These are phyloP conservation scores for Siderastrea radians DNA, from an alignment of 92 coral and sea anemone species.

Conservation along the genomic window DNA sequence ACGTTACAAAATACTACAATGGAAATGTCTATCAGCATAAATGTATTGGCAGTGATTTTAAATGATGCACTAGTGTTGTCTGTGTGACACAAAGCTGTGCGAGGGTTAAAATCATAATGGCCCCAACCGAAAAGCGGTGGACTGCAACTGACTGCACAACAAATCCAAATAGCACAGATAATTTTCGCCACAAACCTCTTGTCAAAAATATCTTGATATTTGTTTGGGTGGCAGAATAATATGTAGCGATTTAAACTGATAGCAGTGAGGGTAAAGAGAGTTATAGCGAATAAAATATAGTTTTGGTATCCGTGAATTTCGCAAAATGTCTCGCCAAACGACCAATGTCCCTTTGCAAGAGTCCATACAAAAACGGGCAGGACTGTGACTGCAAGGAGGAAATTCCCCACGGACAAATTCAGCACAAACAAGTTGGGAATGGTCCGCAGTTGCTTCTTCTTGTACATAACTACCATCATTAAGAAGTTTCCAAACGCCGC, in stretches of 20 bases:
- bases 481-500: constrained; percentile 58
- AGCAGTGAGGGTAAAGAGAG: constrained; percentile 54
- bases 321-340: constrained; percentile 52
- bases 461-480: constrained; percentile 44
- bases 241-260: constrained; percentile 70
- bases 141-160: constrained; percentile 32
- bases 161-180: constrained; percentile 57
- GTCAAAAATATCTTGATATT: constrained; percentile 31
- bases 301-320: constrained; percentile 56
- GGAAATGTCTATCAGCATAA: constrained; percentile 44
- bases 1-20: constrained; percentile 53
- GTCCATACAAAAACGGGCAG: constrained; percentile 63
- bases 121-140: constrained; percentile 69
- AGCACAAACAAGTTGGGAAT: constrained; percentile 72
- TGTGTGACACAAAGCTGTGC: constrained; percentile 67
- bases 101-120: constrained; percentile 45
- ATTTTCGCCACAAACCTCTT: constrained; percentile 48
- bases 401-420: constrained; percentile 62
- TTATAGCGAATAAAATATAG: constrained; percentile 55
- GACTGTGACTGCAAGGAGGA: constrained; percentile 55
- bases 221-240: constrained; percentile 39
- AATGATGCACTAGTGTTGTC: constrained; percentile 47
- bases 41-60: constrained; percentile 44
- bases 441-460: constrained; percentile 60
- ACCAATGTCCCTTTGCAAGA: constrained; percentile 62